These are phyloP conservation scores for Embidobia sp. DNA, from an alignment of 2,888 invertebrate species.

Conservation along the genomic window DNA sequence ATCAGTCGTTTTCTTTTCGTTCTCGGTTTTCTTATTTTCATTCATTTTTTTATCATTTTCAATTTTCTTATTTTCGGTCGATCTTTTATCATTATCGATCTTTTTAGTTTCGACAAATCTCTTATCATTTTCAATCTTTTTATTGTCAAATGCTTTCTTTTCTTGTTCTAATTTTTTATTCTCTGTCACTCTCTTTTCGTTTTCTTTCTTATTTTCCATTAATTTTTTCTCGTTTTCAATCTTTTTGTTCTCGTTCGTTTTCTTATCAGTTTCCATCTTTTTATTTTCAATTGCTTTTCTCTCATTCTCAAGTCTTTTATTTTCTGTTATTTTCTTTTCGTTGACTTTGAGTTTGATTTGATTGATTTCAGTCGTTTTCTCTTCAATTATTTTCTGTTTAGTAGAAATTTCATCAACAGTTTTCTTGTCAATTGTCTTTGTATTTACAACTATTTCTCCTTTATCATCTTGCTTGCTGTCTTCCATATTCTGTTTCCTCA, in stretches of 20 bases:
- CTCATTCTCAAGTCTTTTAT: slow-evolving; percentile 3
- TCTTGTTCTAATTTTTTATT: slow-evolving; percentile 1
- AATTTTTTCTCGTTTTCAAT: slow-evolving; percentile 20
- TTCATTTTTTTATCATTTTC: slow-evolving; percentile 18
- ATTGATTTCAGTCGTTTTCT: no score
- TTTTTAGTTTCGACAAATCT: slow-evolving; percentile 7
- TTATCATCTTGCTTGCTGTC: slow-evolving; percentile 81
- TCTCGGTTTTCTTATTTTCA: not conserved
- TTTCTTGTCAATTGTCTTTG: slow-evolving; percentile 7
- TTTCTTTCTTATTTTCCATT: slow-evolving; percentile 12
- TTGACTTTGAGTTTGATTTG: no score
- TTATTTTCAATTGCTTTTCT: slow-evolving; percentile 18
- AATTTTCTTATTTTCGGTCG: not conserved
- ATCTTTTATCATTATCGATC: not conserved
- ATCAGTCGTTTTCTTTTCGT: slow-evolving; percentile 3
- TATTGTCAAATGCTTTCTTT: slow-evolving; percentile 11
- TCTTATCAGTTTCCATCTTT: no score
- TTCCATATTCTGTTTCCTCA: slow-evolving; percentile 86
- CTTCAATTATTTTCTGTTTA: no score
- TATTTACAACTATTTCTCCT: slow-evolving; percentile 56
- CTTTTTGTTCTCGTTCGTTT: slow-evolving; percentile 12
- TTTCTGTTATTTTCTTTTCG: slow-evolving; percentile 1
- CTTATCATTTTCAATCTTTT: slow-evolving; percentile 12
- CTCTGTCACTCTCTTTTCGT: slow-evolving; percentile 1
- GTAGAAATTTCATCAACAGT: slow-evolving; percentile 88